Conservation (phyloP, 2,113 vertebrate species). For the Ascaphus truei region DNA sequence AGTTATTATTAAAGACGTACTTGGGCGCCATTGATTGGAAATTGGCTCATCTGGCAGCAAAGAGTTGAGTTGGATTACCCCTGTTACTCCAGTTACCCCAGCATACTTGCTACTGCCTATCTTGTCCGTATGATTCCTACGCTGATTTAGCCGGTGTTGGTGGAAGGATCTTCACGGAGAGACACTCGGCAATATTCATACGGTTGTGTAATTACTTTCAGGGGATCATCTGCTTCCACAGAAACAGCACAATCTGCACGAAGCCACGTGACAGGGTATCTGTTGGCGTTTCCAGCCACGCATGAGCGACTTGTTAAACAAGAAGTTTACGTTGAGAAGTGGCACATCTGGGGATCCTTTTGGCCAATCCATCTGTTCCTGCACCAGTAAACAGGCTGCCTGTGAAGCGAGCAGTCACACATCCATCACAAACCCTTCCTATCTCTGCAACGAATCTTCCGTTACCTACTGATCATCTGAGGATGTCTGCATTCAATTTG, state of each 20-base stretch:
- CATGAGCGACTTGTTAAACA: constrained; percentile 65
- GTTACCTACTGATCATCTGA: not conserved
- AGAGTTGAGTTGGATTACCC: no score
- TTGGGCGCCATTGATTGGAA: no score
- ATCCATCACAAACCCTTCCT: constrained; percentile 72
- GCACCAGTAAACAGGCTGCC: constrained; percentile 68
- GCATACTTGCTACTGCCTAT: no score
- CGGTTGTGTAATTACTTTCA: not conserved
- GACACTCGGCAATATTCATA: not conserved
- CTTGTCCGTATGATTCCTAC: no score
- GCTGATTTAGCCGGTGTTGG: no score
- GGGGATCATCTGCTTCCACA: not conserved
- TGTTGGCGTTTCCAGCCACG: constrained; percentile 45
- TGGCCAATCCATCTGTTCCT: constrained; percentile 73
- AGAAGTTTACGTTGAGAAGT: constrained; percentile 67
- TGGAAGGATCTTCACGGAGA: no score
- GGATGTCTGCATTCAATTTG: constrained; percentile 6
- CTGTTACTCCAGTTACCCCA: no score
- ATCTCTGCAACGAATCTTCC: constrained; percentile 35
- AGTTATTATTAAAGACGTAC: no score
- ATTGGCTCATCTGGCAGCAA: no score
- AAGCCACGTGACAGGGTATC: constrained; percentile 14
- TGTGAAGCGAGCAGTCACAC: constrained; percentile 51
- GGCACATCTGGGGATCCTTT: constrained; percentile 75
- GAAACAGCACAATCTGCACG: not conserved